Evolutionary conservation across 2,113 vertebrate genomes (phyloP), one percentile per base, ranked within the genome.

Genomic region (Elanus axillaris): DNA sequence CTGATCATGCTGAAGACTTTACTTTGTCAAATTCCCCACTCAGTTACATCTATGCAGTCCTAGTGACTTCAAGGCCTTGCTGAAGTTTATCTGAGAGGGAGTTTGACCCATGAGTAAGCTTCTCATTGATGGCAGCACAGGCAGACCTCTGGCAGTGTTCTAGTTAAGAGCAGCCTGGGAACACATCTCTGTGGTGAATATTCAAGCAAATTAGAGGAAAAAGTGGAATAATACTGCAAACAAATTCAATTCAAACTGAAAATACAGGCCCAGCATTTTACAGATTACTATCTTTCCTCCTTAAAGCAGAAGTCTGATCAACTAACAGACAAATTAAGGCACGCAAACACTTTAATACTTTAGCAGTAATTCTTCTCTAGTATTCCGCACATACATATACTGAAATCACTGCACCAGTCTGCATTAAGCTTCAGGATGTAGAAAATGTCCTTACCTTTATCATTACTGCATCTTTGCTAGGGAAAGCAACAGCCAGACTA

Each of bases 121-220:
- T 72, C 85, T 96, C 42, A 19, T 9, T 88, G 88, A 75, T 90
- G 71, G 67, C 47, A 67, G 79, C 48, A 80, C 81, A 88, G 85
- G 77, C 83, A 94, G 92, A 91, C 96, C 93, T 91, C 83, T 94
- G 90, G 93, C 95, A 91, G 80, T 91, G 71, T 96, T 97, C 90
- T 96, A 94, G 60, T 94, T 94, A 91, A 69, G 90, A 95, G 40
- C 56, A 86, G 80, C 69, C 67, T 81, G 90, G 86, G 48, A 97
- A 79, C 52, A 21, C 25, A 38, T 94, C 86, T 95, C 81, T 84
- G 53, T 66, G 50, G 75, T 94, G 86, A 90, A 94, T 85, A 86
- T 84, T 86, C 67, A 88, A 90, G 75, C 73, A 64, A 95, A 96
- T 97, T 95, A 96, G 83, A 77, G 64, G 94, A 90, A 71, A 25